Conservation (phyloP, 2,888 invertebrate genomes). For the Drosophila austrosaltans region DNA sequence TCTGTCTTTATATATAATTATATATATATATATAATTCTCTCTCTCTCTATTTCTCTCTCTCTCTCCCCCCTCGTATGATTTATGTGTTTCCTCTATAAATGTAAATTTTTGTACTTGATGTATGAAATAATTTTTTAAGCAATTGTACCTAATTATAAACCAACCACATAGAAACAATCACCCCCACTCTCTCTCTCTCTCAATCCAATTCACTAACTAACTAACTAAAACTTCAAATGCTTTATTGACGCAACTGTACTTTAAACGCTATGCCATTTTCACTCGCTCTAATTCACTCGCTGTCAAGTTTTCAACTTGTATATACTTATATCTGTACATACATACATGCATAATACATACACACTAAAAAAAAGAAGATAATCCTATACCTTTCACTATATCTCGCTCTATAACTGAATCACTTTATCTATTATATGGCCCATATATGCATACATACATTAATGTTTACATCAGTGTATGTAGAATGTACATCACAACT, state of each 20-base stretch:
- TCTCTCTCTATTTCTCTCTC: constrained; percentile 38
- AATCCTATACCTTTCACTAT: background rate
- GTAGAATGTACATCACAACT: constrained; percentile 1
- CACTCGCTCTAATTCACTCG: constrained; percentile 18
- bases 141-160: constrained; percentile 5
- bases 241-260: constrained; percentile 39
- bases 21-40: constrained; percentile 45
- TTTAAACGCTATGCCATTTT: constrained; percentile 39
- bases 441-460: no score
- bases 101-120: constrained; percentile 9
- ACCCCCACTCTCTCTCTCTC: background rate
- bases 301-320: constrained; percentile 32
- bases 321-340: constrained; percentile 29
- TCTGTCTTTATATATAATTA: constrained; percentile 20
- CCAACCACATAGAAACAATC: background rate
- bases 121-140: constrained; percentile 5
- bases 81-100: constrained; percentile 10
- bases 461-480: constrained; percentile 30
- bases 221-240: constrained; percentile 1
- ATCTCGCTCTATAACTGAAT: background rate
- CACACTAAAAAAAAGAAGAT: constrained; percentile 16
- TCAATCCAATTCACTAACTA: background rate
- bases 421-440: background rate
- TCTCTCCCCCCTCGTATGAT: constrained; percentile 27
- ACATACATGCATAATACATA: constrained; percentile 26